These are phyloP conservation scores for Phataginus tetradactyla DNA, from an alignment of 2,797 vertebrate species.

Conservation along the genomic window DNA sequence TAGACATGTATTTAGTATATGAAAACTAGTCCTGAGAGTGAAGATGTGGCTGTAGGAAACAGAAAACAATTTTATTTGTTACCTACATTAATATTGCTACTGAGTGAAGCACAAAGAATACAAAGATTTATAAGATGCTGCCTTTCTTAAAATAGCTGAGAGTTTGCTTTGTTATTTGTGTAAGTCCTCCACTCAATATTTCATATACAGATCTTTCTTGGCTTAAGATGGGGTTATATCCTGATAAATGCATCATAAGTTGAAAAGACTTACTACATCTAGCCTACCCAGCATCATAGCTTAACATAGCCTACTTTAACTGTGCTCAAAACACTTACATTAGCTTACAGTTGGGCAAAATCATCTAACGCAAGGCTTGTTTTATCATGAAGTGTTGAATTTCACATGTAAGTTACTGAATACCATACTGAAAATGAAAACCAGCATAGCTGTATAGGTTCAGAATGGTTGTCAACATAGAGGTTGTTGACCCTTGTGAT, in stretches of 20 bases:
- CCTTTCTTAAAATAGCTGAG: neutral
- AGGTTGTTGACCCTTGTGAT: neutral
- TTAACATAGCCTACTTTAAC: neutral
- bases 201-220: neutral
- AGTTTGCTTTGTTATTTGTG: slow-evolving; percentile 13
- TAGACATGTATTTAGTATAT: neutral
- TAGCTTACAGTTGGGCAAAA: neutral
- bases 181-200: neutral
- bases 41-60: slow-evolving; percentile 3
- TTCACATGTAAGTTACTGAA: neutral
- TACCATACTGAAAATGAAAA: neutral
- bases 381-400: neutral
- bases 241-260: neutral
- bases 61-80: slow-evolving; percentile 30
- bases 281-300: neutral
- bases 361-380: neutral
- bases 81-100: neutral
- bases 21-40: neutral
- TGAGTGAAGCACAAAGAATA: neutral
- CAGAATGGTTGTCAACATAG: neutral
- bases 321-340: neutral
- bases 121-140: neutral
- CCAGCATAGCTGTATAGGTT: neutral
- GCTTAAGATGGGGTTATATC: neutral
- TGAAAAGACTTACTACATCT: neutral